A percentile compares a stretch with the other conserved stretches of the same genome.
phyloP scores from a whole-genome alignment of 1,140 invertebrate species.

The Diachasmimorpha longicaudata region DNA sequence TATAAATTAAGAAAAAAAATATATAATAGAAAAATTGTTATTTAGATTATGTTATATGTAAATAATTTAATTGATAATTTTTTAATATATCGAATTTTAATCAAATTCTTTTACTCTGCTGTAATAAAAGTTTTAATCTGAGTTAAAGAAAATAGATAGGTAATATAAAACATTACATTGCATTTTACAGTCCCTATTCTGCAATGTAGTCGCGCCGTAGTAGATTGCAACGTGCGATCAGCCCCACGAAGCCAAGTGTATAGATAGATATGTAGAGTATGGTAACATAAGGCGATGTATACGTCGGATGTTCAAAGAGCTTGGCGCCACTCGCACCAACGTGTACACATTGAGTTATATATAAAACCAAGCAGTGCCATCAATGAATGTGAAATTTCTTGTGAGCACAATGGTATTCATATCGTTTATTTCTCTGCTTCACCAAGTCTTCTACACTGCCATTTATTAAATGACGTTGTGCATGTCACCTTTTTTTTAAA shows the following conservation, averaged over 20 bases:
- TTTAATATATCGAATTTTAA: too few species aligned
- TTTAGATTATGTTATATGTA: too few species aligned
- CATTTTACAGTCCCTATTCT: constrained; percentile 1
- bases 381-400: constrained; percentile 19
- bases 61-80: too few species aligned
- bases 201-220: constrained; percentile 12
- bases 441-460: background rate
- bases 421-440: background rate
- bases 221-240: constrained; percentile 18
- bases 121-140: too few species aligned
- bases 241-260: background rate
- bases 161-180: too few species aligned
- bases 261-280: background rate
- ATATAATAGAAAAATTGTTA: too few species aligned
- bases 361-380: background rate
- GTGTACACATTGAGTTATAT: background rate
- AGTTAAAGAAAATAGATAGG: too few species aligned
- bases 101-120: too few species aligned
- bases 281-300: background rate
- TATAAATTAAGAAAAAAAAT: too few species aligned
- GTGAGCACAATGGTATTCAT: background rate
- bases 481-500: background rate
- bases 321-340: background rate
- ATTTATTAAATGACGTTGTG: background rate
- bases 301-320: background rate